Evolutionary conservation across 2,797 vertebrate species (phyloP), one percentile per base, ranked within the genome.

Genomic region (Luscinia luscinia): DNA sequence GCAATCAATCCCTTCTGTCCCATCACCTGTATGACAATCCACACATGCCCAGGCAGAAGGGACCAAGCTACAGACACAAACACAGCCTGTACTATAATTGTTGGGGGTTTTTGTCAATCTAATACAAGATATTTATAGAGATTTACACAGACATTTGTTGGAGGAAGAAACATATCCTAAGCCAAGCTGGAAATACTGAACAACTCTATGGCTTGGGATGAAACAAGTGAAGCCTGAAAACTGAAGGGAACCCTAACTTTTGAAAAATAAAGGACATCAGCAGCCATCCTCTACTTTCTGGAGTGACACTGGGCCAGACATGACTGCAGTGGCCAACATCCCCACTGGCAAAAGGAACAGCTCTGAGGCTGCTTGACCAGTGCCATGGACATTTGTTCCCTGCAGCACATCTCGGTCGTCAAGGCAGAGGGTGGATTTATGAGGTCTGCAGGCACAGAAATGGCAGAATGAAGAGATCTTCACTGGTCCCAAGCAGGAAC

Each of bases 381-480:
- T 0, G 0, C 52, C 27, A 24, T 3, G 3, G 46, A 75, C 54
- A 55, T 26, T 46, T n/a, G 30, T 21, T 75, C 62, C 58, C 66
- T 9, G 15, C 72, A 84, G 46, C 57, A 82, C 22, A 62, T 20
- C 57, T 3, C 1, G 6, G 45, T 5, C 0, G 0, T 48, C 32
- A 87, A 92, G 27, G 84, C 61, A 88, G 45, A 82, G 36, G 6
- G 46, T 63, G 87, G 73, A 95, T 85, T 92, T 74, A 59, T 19
- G 76, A 85, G 54, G n/a, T 85, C 61, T 89, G 84, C 70, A 86
- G 85, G n/a, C 62, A 72, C 68, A 82, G 59, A 48, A 77, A 51
- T 3, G 8, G 30, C 41, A 86, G 63, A 81, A 84, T 1, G 16
- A 78, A 81, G 69, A 86, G 38, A 30, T 72, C 16, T 72, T 34